Evolutionary conservation across 1,140 invertebrate species (phyloP), one percentile per base, ranked within the genome.

Genomic region (Elymnias hypermnestra): DNA sequence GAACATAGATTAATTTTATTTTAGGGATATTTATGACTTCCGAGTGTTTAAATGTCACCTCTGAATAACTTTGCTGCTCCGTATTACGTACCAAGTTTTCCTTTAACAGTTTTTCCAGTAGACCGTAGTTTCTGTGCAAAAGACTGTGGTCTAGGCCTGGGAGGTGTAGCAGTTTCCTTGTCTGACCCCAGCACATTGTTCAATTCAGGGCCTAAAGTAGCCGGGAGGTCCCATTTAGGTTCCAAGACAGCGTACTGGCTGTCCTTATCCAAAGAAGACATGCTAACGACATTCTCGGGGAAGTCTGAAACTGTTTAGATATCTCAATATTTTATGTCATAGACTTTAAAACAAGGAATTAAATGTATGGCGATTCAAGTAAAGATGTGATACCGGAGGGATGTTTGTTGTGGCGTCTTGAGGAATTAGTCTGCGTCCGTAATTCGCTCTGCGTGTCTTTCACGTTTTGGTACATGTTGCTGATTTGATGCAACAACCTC

Each of bases 381-480:
- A 31, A 17, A 12, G 23, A 40, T 46, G 48, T 66, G 6, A 5
- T 73, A 91, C 90, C 89, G 37, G 90, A 90, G 2, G 87, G 85
- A 43, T 90, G 89, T 73, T 90, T 63, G 65, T 82, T 29, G 61
- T 69, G 68, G 0, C 71, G 61, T 15, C 74, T 73, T 31, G 77
- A 70, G 8, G 69, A 65, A 44, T 75, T 81, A 21, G 91, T 90
- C 53, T 93, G 93, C 53, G 91, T 93, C 64, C 91, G 93, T 35
- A 98, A 87, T 61, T 97, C 96, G 63, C 93, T 92, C 72, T 96
- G 94, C 1, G 97, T 98, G 68, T 97, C 95, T 68, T 97, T 96
- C 2, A 98, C 95, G 86, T 98, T 98, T 81, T 97, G 95, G 84
- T 98, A 97, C 95, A 99, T 98, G 52, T 97, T 97, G 55, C 93